These are phyloP conservation scores for Colaptes auratus DNA, from an alignment of 2,113 vertebrate genomes.

Conservation along the genomic window DNA sequence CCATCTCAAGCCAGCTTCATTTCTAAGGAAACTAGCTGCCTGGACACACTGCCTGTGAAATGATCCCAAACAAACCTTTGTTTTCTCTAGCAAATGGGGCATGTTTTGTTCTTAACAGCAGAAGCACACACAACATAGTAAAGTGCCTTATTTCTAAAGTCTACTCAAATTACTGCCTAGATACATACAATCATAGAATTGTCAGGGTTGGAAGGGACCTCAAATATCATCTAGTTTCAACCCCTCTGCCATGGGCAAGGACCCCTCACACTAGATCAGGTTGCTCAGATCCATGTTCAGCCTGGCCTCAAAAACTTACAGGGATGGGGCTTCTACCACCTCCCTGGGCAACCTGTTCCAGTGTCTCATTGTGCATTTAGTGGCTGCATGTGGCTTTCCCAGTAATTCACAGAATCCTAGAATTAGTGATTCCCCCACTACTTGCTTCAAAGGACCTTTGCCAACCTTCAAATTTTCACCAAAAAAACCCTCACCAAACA, in stretches of 20 bases:
- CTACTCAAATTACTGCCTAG: neutral
- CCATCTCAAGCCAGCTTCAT: neutral
- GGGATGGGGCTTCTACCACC: too few relatives aligned
- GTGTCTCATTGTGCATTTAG: neutral
- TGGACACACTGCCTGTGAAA: fast-evolving
- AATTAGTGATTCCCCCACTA: neutral
- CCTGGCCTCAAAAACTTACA: too few relatives aligned
- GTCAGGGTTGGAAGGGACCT: too few relatives aligned
- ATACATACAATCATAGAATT: neutral
- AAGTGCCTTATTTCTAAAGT: neutral
- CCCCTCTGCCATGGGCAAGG: too few relatives aligned
- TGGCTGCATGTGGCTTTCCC: neutral
- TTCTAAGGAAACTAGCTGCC: neutral
- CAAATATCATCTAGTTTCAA: too few relatives aligned
- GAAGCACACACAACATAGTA: neutral
- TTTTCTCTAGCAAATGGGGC: neutral
- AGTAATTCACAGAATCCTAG: neutral
- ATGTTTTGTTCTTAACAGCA: neutral
- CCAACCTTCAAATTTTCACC: neutral
- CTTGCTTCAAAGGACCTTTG: neutral
- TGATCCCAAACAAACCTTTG: neutral
- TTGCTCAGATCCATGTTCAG: too few relatives aligned
- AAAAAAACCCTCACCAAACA: neutral
- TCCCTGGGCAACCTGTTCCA: too few relatives aligned
- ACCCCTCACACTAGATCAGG: too few relatives aligned